Percentiles rank a stretch among this genome's conserved stretches.
phyloP scores from a whole-genome alignment of 2,113 vertebrate species.

The Barnardius zonarius region DNA sequence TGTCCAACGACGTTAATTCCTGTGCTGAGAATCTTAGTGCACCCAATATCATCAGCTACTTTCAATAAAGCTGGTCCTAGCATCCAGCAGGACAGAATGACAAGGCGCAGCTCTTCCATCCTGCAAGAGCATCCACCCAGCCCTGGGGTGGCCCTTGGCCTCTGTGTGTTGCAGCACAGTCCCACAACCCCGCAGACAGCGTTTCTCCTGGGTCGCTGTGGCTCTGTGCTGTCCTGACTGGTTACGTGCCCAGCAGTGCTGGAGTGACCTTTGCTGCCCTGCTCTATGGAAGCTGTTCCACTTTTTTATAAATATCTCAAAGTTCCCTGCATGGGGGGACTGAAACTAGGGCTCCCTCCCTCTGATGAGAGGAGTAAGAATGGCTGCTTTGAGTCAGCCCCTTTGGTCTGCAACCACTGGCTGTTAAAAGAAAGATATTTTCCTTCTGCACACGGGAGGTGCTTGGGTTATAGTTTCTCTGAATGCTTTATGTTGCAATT shows the following conservation, averaged over 20 bases:
- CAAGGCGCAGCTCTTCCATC: background rate
- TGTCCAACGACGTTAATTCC: background rate
- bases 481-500: slow-evolving; percentile 4
- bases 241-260: background rate
- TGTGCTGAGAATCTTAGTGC: background rate
- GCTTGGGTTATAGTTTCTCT: background rate
- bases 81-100: background rate
- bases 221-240: background rate
- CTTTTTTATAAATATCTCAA: slow-evolving; percentile 36
- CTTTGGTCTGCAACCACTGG: background rate
- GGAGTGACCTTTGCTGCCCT: background rate
- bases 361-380: background rate
- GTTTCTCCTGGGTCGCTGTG: rapidly evolving
- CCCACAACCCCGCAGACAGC: rapidly evolving
- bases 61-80: background rate
- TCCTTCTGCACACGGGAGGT: background rate
- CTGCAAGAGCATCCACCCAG: background rate
- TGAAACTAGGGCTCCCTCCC: background rate
- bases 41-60: background rate
- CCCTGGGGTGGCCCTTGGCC: rapidly evolving
- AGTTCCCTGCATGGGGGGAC: background rate
- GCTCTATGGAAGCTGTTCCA: background rate
- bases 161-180: background rate
- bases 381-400: background rate
- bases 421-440: background rate